Evolutionary conservation across 2,113 vertebrate species (phyloP).

Genomic region (Oryzias woworae): DNA sequence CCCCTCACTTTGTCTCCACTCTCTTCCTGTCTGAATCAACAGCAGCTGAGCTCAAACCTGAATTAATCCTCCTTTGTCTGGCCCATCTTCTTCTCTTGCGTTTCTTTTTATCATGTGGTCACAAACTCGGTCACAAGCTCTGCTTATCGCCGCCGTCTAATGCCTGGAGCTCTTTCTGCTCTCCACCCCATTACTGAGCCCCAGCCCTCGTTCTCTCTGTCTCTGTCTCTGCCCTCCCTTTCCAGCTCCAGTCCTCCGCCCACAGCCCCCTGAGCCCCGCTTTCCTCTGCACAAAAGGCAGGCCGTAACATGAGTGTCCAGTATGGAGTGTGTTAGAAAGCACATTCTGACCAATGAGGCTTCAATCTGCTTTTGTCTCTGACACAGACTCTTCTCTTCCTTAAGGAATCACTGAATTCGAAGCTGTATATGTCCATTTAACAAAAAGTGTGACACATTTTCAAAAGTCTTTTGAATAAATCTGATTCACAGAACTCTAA

Average conservation of each 20-base stretch:
- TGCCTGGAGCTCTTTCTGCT: conserved; percentile 41
- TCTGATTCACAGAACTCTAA: neutral
- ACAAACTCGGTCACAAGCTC: conserved; percentile 12
- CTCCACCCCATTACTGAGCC: conserved; percentile 37
- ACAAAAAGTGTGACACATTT: too few species aligned
- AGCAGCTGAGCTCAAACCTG: neutral
- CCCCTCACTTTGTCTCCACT: neutral
- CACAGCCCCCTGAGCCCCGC: conserved; percentile 40
- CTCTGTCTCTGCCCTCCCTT: conserved; percentile 17
- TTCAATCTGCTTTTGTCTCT: neutral
- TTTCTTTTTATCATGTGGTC: conserved; percentile 8
- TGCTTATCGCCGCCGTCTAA: conserved; percentile 23
- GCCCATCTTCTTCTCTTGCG: neutral
- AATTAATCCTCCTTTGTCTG: neutral
- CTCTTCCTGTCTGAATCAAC: conserved; percentile 1
- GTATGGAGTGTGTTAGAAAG: conserved; percentile 40
- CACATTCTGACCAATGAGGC: conserved; percentile 3
- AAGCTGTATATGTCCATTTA: too few species aligned
- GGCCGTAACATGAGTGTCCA: conserved; percentile 68
- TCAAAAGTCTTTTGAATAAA: neutral
- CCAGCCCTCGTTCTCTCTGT: conserved; percentile 7
- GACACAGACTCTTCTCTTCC: neutral
- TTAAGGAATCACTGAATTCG: too few species aligned
- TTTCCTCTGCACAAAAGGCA: conserved; percentile 37
- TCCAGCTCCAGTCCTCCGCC: conserved; percentile 39